Percentiles rank a stretch among this genome's conserved stretches.
These are phyloP conservation scores for Sarcophaga variegata DNA, from an alignment of 2,888 invertebrate species.

Conservation along the genomic window DNA sequence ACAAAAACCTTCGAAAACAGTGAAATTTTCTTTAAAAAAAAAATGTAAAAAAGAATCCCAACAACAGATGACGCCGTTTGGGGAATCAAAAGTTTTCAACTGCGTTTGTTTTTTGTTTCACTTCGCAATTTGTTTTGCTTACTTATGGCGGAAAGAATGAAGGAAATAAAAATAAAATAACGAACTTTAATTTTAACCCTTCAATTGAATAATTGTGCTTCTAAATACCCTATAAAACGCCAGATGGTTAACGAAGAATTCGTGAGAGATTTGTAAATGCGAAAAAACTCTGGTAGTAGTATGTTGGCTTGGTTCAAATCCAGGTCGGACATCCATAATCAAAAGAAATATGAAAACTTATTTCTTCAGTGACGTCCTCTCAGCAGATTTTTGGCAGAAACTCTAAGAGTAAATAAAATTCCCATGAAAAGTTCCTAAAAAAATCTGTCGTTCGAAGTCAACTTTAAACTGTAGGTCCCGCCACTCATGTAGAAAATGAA, in stretches of 20 bases:
- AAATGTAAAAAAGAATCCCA: constrained; percentile 47
- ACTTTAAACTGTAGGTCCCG: too few species aligned
- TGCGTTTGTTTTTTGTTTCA: constrained; percentile 33
- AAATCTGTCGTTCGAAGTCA: too few species aligned
- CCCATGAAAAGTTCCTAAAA: too few species aligned
- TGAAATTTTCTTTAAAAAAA: constrained; percentile 48
- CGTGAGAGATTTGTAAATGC: background rate
- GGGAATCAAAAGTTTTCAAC: constrained; percentile 67
- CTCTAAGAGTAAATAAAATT: too few species aligned
- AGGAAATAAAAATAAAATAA: constrained; percentile 24
- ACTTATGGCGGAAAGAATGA: constrained; percentile 45
- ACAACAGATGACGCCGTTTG: constrained; percentile 66
- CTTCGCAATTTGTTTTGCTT: constrained; percentile 47
- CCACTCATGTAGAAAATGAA: too few species aligned
- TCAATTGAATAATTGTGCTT: constrained; percentile 51
- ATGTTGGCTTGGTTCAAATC: too few species aligned
- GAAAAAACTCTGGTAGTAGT: background rate
- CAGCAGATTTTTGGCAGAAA: too few species aligned
- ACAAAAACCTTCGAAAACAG: background rate
- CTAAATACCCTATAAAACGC: background rate
- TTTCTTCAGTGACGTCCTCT: too few species aligned
- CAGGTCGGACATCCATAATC: too few species aligned
- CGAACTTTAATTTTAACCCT: constrained; percentile 54
- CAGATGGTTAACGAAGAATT: background rate
- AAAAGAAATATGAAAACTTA: too few species aligned